A percentile compares a stretch with the other conserved stretches of the same genome.
These are phyloP conservation scores for Silurus lanzhouensis DNA, from an alignment of 2,797 vertebrate species.

Conservation along the genomic window DNA sequence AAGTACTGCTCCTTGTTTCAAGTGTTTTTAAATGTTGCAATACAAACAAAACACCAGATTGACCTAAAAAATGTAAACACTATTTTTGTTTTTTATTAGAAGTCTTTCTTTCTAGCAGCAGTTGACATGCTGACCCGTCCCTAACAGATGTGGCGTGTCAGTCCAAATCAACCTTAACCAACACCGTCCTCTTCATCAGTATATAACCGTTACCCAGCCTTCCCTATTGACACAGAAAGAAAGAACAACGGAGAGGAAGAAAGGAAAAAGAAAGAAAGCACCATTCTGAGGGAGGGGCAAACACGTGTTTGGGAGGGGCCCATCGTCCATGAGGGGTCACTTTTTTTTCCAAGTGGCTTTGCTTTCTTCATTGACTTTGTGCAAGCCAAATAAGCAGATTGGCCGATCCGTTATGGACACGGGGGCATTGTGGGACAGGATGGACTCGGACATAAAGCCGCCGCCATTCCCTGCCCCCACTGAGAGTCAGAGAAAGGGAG, in stretches of 20 bases:
- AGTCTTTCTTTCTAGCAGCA: background rate
- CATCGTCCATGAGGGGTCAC: slow-evolving; percentile 60
- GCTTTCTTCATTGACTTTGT: slow-evolving; percentile 88
- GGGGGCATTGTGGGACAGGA: slow-evolving; percentile 68
- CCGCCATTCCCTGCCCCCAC: slow-evolving; percentile 64
- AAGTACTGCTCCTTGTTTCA: background rate
- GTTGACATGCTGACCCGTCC: slow-evolving; percentile 59
- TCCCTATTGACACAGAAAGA: slow-evolving; percentile 47
- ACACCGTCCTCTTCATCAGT: slow-evolving; percentile 43
- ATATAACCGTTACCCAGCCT: slow-evolving; percentile 45
- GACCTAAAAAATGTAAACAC: background rate
- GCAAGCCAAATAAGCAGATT: slow-evolving; percentile 87
- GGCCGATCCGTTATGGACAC: slow-evolving; percentile 85
- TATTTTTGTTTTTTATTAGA: background rate
- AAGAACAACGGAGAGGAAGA: slow-evolving; percentile 39
- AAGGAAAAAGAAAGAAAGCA: slow-evolving; percentile 56
- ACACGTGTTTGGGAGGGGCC: slow-evolving; percentile 61
- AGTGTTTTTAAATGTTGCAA: background rate
- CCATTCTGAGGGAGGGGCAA: slow-evolving; percentile 65
- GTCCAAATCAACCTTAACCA: slow-evolving; percentile 35
- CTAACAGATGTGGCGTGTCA: slow-evolving; percentile 44
- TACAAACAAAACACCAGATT: background rate
- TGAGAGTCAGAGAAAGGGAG: slow-evolving; percentile 76
- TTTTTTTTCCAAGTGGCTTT: slow-evolving; percentile 67
- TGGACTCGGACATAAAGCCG: slow-evolving; percentile 51